These are phyloP conservation scores for Halcyon chelicuti DNA, from an alignment of 2,797 vertebrate genomes.

Conservation along the genomic window DNA sequence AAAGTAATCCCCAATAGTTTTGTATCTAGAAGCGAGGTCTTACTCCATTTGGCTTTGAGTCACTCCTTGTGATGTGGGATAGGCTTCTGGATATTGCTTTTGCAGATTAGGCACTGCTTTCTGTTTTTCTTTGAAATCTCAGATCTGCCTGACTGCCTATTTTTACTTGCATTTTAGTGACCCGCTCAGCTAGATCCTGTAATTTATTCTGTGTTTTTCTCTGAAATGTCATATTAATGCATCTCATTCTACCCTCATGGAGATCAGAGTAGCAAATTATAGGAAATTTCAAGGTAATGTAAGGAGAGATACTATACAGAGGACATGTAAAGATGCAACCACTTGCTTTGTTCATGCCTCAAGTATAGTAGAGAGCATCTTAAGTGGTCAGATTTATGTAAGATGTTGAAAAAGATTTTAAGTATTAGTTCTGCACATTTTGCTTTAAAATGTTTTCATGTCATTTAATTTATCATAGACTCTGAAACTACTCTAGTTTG, in stretches of 20 bases:
- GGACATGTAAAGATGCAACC: not conserved
- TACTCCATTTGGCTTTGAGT: constrained; percentile 62
- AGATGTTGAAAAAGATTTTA: not conserved
- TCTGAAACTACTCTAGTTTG: not conserved
- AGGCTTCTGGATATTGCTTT: not conserved
- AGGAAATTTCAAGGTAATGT: not conserved
- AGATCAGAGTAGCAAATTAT: not conserved
- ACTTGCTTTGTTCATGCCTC: not conserved
- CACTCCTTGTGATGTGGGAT: not conserved
- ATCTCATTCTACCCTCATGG: not conserved
- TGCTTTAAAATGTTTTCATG: not conserved
- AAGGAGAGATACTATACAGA: not conserved
- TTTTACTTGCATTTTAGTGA: not conserved
- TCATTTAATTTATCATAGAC: not conserved
- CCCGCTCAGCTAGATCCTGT: not conserved
- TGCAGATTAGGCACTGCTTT: not conserved
- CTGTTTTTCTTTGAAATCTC: not conserved
- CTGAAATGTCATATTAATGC: not conserved
- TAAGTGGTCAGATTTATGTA: not conserved
- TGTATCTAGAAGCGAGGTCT: constrained; percentile 48
- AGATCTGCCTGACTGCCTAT: not conserved
- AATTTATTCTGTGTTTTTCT: not conserved
- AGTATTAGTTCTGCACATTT: not conserved
- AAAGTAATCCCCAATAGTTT: constrained; percentile 68
- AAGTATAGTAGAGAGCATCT: not conserved